Percentiles rank a stretch among this genome's conserved stretches.
These are phyloP conservation scores for Rhinoraja longicauda DNA, from an alignment of 2,797 vertebrate species.

Conservation along the genomic window DNA sequence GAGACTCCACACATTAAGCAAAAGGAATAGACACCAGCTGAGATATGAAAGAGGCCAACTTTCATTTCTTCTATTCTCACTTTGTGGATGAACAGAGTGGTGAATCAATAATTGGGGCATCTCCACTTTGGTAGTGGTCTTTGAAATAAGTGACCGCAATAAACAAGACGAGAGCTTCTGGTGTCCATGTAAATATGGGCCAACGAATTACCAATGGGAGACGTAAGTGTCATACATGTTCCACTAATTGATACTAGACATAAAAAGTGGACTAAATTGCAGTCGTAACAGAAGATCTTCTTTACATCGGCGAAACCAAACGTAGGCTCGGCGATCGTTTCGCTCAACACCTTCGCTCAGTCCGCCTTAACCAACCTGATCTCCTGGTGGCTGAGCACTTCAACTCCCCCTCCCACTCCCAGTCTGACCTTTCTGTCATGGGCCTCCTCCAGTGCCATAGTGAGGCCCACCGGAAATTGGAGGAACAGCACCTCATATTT, in stretches of 20 bases:
- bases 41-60: background rate
- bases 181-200: background rate
- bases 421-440: too few species aligned
- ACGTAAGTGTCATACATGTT: background rate
- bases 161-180: background rate
- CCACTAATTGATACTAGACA: background rate
- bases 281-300: too few species aligned
- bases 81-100: background rate
- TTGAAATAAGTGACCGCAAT: background rate
- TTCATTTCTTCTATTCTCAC: background rate
- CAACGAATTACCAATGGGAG: background rate
- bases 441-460: too few species aligned
- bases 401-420: too few species aligned
- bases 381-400: too few species aligned
- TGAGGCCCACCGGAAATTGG: too few species aligned
- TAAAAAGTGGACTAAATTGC: background rate
- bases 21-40: background rate
- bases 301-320: too few species aligned
- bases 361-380: too few species aligned
- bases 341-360: too few species aligned
- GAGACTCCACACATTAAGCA: background rate
- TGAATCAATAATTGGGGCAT: background rate
- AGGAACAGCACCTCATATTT: too few species aligned
- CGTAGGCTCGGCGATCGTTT: too few species aligned
- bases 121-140: background rate